A percentile compares a stretch with the other conserved stretches of the same genome.
Conservation (phyloP, 2,113 vertebrate genomes). For the Podilymbus podiceps region DNA sequence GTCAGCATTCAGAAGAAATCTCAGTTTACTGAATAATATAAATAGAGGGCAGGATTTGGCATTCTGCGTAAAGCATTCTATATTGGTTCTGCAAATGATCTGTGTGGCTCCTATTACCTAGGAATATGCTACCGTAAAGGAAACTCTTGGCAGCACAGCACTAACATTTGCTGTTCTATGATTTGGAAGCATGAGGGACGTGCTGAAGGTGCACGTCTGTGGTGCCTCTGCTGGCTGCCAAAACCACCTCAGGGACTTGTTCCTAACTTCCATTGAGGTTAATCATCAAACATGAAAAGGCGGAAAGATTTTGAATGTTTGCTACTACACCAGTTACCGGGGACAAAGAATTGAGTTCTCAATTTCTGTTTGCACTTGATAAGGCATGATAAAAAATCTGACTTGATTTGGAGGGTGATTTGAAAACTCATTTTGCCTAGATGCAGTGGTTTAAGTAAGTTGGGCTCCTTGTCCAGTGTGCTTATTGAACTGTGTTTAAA, state of each 20-base stretch:
- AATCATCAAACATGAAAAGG: too few species aligned
- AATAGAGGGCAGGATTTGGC: background rate
- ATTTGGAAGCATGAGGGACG: rapidly evolving
- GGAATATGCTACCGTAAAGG: background rate
- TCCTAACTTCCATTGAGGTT: rapidly evolving
- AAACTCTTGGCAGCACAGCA: background rate
- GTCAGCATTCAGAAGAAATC: background rate
- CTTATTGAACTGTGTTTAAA: background rate
- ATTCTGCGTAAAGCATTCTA: background rate
- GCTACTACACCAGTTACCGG: background rate
- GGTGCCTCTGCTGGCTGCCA: background rate
- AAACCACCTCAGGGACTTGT: background rate
- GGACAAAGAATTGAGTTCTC: background rate
- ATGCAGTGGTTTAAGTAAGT: background rate
- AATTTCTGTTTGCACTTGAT: background rate
- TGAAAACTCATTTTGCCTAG: background rate
- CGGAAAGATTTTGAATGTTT: background rate
- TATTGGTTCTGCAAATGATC: background rate
- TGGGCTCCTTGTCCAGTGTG: background rate
- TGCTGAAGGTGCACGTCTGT: background rate
- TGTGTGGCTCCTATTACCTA: background rate
- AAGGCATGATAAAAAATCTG: background rate
- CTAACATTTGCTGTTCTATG: background rate
- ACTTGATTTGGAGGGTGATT: background rate
- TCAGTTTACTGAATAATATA: background rate